Conservation (phyloP, 2,113 vertebrate genomes). For the Panthera leo region DNA sequence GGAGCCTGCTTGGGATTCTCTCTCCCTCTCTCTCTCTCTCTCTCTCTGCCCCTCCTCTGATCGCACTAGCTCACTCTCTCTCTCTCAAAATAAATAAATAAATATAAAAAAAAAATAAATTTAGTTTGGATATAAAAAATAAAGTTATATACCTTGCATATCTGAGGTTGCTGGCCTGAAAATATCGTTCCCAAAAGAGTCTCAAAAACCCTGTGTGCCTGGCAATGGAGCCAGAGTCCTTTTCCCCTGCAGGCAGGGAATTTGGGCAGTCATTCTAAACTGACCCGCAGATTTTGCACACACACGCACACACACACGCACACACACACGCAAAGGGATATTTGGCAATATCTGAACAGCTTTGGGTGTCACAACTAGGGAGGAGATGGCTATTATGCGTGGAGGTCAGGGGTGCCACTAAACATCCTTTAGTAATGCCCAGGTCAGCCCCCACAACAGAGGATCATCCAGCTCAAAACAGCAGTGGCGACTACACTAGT, state of each 20-base stretch:
- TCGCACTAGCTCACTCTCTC: too few species aligned
- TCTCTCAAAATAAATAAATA: too few species aligned
- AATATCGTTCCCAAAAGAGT: not conserved
- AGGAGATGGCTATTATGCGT: not conserved
- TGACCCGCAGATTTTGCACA: not conserved
- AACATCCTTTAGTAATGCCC: not conserved
- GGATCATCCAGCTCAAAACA: not conserved
- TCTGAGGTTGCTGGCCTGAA: not conserved
- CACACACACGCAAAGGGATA: not conserved
- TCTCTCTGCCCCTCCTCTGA: too few species aligned
- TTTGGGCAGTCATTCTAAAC: not conserved
- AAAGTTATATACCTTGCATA: not conserved
- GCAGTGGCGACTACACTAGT: not conserved
- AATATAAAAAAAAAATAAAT: not conserved
- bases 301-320: not conserved
- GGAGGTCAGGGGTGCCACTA: not conserved
- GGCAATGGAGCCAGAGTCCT: not conserved
- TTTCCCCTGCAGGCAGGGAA: not conserved
- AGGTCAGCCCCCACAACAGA: too few species aligned
- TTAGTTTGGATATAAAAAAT: not conserved
- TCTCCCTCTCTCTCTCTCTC: too few species aligned
- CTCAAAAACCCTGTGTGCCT: not conserved
- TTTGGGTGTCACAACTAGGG: not conserved
- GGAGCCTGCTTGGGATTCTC: too few species aligned
- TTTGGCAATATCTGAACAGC: not conserved